phyloP scores from a whole-genome alignment of 53 echinoderm and acorn worm species.

The Arbacia lixula region DNA sequence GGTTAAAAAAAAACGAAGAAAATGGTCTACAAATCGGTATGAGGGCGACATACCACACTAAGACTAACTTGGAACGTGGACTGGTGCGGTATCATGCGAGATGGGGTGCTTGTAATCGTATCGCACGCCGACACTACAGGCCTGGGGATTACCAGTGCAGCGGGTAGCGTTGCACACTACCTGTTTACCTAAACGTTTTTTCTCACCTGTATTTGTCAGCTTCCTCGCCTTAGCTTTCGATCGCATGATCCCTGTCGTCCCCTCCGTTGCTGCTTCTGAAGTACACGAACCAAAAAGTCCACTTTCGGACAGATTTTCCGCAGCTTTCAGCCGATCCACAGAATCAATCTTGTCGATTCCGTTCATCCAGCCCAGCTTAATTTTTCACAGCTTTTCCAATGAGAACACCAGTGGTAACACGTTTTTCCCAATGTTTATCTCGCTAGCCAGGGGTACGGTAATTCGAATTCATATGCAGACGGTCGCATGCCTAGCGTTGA shows the following conservation, averaged over 20 bases:
- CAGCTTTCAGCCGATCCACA: constrained; percentile 3
- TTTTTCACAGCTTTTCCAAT: not conserved
- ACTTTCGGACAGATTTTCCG: constrained; percentile 16
- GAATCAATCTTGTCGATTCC: constrained; percentile 26
- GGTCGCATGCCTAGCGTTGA: too few relatives aligned
- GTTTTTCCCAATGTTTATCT: not conserved
- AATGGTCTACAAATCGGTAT: not conserved
- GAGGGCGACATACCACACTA: not conserved
- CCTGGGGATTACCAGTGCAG: constrained; percentile 10
- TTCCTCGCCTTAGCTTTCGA: constrained; percentile 51
- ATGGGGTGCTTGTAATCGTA: too few relatives aligned
- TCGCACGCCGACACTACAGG: constrained; percentile 26
- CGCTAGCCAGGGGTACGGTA: not conserved
- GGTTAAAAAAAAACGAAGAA: not conserved
- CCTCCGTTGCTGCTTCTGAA: not conserved
- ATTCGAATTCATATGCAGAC: constrained; percentile 12
- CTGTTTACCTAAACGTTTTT: constrained; percentile 3
- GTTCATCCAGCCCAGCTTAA: constrained; percentile 28
- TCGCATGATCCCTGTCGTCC: constrained; percentile 33
- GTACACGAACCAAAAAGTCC: constrained; percentile 7
- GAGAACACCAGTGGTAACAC: not conserved
- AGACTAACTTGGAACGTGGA: too few relatives aligned
- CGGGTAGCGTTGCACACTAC: not conserved
- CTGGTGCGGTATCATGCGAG: too few relatives aligned
- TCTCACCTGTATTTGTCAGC: constrained; percentile 44